Evolutionary conservation across 2,888 invertebrate genomes (phyloP).

Genomic region (Trissolcus brochymenae): DNA sequence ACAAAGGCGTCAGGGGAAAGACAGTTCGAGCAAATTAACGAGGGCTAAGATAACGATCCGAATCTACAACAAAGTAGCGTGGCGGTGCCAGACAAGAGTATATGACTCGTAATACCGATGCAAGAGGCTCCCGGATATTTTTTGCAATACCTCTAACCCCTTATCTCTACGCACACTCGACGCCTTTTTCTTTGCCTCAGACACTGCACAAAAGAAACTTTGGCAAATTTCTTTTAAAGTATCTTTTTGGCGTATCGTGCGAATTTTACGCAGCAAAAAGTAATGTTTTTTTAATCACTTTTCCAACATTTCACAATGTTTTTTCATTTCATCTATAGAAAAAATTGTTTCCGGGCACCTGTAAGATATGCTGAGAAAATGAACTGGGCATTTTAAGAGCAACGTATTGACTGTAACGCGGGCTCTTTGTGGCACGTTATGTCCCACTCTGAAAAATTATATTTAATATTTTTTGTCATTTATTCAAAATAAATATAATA

Average conservation of each 20-base stretch:
- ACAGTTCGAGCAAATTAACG: conserved; percentile 51
- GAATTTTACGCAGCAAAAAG: background rate
- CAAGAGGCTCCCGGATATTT: conserved; percentile 29
- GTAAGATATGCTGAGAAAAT: too few relatives aligned
- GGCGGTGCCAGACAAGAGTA: conserved; percentile 39
- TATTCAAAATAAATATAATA: too few relatives aligned
- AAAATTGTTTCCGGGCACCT: too few relatives aligned
- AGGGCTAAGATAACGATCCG: conserved; percentile 44
- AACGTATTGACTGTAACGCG: too few relatives aligned
- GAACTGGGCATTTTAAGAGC: too few relatives aligned
- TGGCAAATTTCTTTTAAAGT: conserved; percentile 27
- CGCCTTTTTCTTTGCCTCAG: conserved; percentile 45
- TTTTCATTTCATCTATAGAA: too few relatives aligned
- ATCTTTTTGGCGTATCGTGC: conserved; percentile 39
- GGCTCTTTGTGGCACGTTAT: too few relatives aligned
- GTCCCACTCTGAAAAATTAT: too few relatives aligned
- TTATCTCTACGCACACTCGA: conserved; percentile 43
- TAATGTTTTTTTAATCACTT: too few relatives aligned
- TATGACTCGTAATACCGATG: conserved; percentile 49
- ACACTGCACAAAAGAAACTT: conserved; percentile 38
- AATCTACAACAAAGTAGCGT: conserved; percentile 52
- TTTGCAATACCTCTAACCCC: conserved; percentile 34
- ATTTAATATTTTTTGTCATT: too few relatives aligned
- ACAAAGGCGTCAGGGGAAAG: conserved; percentile 9
- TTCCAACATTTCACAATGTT: too few relatives aligned